These are phyloP conservation scores for Pongo pygmaeus DNA, from an alignment of 2,113 vertebrate genomes.

Conservation along the genomic window DNA sequence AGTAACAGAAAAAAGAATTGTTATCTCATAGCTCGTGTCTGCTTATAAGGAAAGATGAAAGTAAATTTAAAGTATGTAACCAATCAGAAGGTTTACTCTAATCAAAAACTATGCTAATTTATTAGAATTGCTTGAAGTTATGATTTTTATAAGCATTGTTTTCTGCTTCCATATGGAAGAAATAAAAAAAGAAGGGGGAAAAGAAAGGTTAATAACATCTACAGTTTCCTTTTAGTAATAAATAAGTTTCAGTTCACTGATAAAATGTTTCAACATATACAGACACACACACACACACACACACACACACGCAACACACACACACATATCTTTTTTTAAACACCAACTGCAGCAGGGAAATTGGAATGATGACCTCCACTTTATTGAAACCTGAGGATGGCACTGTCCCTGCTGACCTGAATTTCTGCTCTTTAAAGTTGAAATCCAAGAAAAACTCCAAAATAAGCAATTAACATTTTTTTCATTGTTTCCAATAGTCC, in stretches of 20 bases:
- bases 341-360: neutral
- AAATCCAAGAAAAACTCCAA: neutral
- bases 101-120: neutral
- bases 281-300: too few relatives aligned
- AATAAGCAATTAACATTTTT: neutral
- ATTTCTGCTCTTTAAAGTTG: neutral
- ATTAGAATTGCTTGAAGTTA: neutral
- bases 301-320: neutral
- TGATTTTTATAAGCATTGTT: neutral
- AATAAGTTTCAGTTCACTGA: neutral
- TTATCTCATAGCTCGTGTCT: neutral
- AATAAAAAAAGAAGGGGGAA: neutral
- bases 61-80: neutral
- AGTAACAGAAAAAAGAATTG: neutral
- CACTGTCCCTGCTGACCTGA: neutral
- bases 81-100: neutral
- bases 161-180: neutral
- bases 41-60: neutral
- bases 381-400: neutral
- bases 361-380: neutral
- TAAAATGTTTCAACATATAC: neutral
- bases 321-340: neutral
- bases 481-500: neutral
- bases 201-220: neutral
- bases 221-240: slow-evolving; percentile 13